These are phyloP conservation scores for Columba janthina DNA, from an alignment of 2,113 vertebrate genomes.

Conservation along the genomic window DNA sequence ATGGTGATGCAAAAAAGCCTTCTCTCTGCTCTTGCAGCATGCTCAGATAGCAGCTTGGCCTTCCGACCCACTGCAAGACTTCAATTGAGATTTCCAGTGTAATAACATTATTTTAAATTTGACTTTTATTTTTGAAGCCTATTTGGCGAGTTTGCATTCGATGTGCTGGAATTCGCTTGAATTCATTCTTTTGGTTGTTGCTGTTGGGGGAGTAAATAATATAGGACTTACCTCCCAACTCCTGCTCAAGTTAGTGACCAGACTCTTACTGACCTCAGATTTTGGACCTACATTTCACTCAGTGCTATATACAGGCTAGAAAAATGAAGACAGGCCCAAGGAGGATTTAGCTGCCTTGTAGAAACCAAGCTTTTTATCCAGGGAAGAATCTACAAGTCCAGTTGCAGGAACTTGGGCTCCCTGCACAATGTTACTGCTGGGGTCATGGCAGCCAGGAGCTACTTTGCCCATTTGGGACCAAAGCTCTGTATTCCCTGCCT, in stretches of 20 bases:
- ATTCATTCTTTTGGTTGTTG: neutral
- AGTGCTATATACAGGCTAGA: neutral
- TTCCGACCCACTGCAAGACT: neutral
- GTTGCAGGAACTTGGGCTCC: accelerated
- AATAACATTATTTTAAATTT: neutral
- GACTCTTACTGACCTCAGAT: neutral
- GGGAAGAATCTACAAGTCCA: neutral
- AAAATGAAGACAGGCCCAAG: neutral
- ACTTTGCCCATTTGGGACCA: neutral
- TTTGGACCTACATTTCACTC: neutral
- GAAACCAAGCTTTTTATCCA: neutral
- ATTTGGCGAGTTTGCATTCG: neutral
- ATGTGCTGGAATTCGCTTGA: neutral
- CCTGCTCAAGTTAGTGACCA: neutral
- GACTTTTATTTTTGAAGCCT: neutral
- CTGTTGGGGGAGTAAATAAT: neutral
- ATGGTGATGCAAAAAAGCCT: neutral
- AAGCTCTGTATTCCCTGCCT: neutral
- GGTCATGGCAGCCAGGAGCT: accelerated
- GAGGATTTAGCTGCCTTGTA: neutral
- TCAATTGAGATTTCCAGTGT: neutral
- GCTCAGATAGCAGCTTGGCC: neutral
- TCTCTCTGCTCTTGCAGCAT: accelerated
- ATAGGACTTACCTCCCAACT: neutral
- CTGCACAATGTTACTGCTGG: neutral